These are phyloP conservation scores for Melinaea marsaeus DNA, from an alignment of 2,888 invertebrate species.

Conservation along the genomic window DNA sequence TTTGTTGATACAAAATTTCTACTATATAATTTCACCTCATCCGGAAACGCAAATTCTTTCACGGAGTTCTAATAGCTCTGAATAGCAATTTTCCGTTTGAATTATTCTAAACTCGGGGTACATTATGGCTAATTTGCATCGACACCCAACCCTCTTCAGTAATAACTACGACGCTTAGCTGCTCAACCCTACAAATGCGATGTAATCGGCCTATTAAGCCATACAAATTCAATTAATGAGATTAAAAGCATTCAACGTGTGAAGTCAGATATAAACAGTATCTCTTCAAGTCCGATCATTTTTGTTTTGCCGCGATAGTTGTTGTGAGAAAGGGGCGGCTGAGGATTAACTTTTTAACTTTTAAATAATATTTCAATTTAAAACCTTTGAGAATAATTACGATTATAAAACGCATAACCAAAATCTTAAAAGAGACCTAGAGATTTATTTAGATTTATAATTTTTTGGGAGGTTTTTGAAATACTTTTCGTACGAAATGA, in stretches of 20 bases:
- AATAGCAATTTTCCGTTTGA: slow-evolving; percentile 24
- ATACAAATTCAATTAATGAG: slow-evolving; percentile 51
- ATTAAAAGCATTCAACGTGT: slow-evolving; percentile 17
- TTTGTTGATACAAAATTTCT: background rate
- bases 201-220: slow-evolving; percentile 54
- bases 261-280: slow-evolving; percentile 13
- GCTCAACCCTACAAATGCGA: slow-evolving; percentile 45
- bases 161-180: slow-evolving; percentile 17
- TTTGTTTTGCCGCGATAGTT: background rate
- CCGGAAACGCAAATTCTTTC: slow-evolving; percentile 5
- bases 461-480: too few species aligned
- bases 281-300: background rate
- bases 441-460: too few species aligned
- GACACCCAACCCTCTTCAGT: slow-evolving; percentile 31
- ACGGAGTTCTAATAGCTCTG: slow-evolving; percentile 16
- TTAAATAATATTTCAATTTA: too few species aligned
- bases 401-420: too few species aligned
- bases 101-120: slow-evolving; percentile 19
- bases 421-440: too few species aligned
- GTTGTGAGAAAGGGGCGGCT: too few species aligned
- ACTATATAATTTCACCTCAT: background rate
- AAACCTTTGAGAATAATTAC: too few species aligned
- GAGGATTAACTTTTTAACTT: too few species aligned
- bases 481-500: too few species aligned
- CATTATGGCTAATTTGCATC: slow-evolving; percentile 32